Conservation (phyloP, 2,888 invertebrate species). For the Dicyrtoma fusca region DNA sequence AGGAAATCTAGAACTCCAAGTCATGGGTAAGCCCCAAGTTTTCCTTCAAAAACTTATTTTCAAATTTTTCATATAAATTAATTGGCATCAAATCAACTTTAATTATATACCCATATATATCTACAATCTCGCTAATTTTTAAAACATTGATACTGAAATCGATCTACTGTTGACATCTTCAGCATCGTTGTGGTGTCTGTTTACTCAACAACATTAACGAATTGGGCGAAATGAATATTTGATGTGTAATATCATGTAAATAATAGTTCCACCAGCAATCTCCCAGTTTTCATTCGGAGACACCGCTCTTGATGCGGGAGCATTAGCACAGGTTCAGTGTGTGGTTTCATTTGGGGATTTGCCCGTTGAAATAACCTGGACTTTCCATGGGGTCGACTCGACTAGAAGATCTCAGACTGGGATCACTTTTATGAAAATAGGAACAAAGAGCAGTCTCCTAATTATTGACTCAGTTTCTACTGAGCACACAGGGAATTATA, state of each 20-base stretch:
- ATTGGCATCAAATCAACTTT: too few species aligned
- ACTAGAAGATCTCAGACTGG: conserved; percentile 60
- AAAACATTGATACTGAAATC: too few species aligned
- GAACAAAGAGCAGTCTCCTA: conserved; percentile 67
- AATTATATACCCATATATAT: too few species aligned
- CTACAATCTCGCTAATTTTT: too few species aligned
- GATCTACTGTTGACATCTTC: too few species aligned
- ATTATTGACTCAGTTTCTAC: conserved; percentile 63
- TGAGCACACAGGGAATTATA: conserved; percentile 66
- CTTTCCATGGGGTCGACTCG: conserved; percentile 69
- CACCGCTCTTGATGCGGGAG: conserved; percentile 74
- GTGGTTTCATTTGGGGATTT: conserved; percentile 75
- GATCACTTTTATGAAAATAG: conserved; percentile 62
- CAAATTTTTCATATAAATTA: too few species aligned
- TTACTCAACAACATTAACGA: too few species aligned
- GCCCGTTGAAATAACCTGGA: conserved; percentile 77
- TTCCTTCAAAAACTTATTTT: background rate
- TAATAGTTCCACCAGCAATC: conserved; percentile 61
- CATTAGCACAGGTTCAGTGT: conserved; percentile 73
- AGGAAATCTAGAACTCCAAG: conserved; percentile 87
- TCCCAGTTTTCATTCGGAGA: conserved; percentile 70
- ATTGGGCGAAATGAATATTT: too few species aligned
- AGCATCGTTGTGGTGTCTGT: too few species aligned
- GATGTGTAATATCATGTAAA: too few species aligned
- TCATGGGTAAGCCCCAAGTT: conserved; percentile 80